Base-by-base conservation (phyloP, 2,113 vertebrate species). In the Rattus norvegicus region DNA sequence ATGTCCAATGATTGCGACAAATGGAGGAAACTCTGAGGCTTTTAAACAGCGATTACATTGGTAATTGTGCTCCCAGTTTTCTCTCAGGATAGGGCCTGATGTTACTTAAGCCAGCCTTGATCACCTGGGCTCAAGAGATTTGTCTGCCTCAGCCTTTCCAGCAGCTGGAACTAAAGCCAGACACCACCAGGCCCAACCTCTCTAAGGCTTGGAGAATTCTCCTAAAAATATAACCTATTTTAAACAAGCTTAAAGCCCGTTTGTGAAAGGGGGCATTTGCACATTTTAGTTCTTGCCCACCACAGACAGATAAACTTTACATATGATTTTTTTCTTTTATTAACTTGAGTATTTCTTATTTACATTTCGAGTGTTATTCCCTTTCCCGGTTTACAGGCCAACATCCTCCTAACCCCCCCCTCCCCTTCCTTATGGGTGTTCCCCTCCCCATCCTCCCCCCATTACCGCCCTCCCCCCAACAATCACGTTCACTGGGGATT, bases 21-120 rank as follows among this genome's bases (percentile, higher is more conserved):
- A 19, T 88, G 84, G 72, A 88, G 49, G 70, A 86, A 86, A 84
- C 56, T 76, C 8, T 83, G 67, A 7, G 8, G 52, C 14, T 84
- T 85, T 92, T 84, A 76, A 73, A 83, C 26, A 95, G 22, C 2
- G 86, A 88, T 84, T 65, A 85, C 61, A 79, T 83, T 79, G 90
- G 91, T 14, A 86, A 94, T 52, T 39, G 30, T 22, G 7, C 7
- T 13, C 59, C 61, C 36, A 26, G 33, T 59, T 24, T 79, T 26
- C 33, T 47, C n/a, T 65, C 65, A 26, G 22, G 12, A 22, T 36
- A 13, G 63, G 8, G 17, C 54, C n/a, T 83, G 36, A 87, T 69
- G 30, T 52, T 69, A 24, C 4, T 54, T 22, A 47, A 8, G 36
- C 11, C 26, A 56, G 19, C 19, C 65, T 70, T 33, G 8, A 85